Base-by-base conservation (phyloP, 2,113 vertebrate species). In the Vulpes vulpes region DNA sequence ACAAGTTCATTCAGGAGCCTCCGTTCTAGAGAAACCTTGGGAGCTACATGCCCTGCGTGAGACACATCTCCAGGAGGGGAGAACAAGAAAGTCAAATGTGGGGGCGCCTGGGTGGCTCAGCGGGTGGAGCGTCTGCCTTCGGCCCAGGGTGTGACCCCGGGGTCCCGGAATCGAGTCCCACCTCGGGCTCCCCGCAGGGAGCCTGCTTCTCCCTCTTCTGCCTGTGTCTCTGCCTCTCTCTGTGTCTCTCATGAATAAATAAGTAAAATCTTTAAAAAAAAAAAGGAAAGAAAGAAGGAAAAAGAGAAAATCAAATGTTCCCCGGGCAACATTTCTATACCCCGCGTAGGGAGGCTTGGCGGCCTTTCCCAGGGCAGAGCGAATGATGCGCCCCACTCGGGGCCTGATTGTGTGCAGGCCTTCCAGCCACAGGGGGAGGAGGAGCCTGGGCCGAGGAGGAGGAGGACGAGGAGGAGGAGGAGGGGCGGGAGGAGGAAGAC, bases 391-490 rank as follows among this genome's bases (percentile, higher is more conserved):
- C 43, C 43, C 43, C 43, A 43, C 43, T 43, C 43, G 43, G 43
- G 43, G 43, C 43, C 43, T 59, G 92, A 97, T 30, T 97, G 84
- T 89, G 95, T 90, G 83, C 89, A 35, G 62, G 64, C 92, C 81
- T 97, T 97, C 92, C 90, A 97, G 95, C 97, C 98, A 97, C 97
- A 96, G 90, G 92, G 95, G 98, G 95, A 95, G 97, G 90, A 97
- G 88, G 97, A 96, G 92, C 94, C 94, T 30, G 55, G 25, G 35
- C 12, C n/a, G 30, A 17, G 11, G 11, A 81, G 67, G 30, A 74
- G 43, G 43, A 43, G 6, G 43, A 43, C 0, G 3, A 64, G 71
- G 5, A 51, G 32, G 32, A n/a, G 9, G 95, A 95, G 97, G 90
- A 96, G 88, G 97, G 96, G 92, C n/a, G 22, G n/a, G 27, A 20